These are phyloP conservation scores for Melanerpes formicivorus DNA, from an alignment of 2,113 vertebrate genomes.

Conservation along the genomic window DNA sequence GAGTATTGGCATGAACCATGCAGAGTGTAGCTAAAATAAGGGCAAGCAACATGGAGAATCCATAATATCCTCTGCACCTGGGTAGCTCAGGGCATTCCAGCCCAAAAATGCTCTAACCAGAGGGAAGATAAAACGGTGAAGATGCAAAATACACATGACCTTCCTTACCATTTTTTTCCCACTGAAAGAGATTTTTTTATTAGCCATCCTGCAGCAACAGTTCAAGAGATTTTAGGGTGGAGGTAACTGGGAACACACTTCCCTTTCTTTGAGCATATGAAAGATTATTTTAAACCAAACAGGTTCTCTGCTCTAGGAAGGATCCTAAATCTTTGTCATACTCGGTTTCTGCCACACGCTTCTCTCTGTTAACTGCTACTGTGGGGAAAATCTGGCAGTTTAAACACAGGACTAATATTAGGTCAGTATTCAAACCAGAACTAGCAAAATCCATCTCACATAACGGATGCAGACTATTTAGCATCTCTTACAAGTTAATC, in stretches of 20 bases:
- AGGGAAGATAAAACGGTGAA: not conserved
- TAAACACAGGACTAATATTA: not conserved
- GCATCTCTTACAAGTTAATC: not conserved
- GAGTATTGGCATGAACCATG: slow-evolving; percentile 28
- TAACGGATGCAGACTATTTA: not conserved
- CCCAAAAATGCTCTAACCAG: not conserved
- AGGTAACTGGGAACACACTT: not conserved
- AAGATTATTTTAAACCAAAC: slow-evolving; percentile 12
- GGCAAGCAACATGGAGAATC: slow-evolving; percentile 11
- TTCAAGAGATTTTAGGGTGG: not conserved
- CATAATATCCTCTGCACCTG: slow-evolving; percentile 22
- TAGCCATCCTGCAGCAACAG: slow-evolving; percentile 1
- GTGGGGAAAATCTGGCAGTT: not conserved
- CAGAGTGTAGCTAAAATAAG: slow-evolving; percentile 29
- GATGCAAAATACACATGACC: not conserved
- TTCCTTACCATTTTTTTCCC: not conserved
- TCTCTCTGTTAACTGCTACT: not conserved
- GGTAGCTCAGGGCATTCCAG: not conserved
- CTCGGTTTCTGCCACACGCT: not conserved
- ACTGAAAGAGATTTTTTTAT: not conserved
- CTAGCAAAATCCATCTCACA: not conserved
- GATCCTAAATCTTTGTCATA: not conserved
- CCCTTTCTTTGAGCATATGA: not conserved
- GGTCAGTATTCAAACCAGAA: not conserved
- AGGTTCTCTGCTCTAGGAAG: not conserved